Evolutionary conservation across 2,888 invertebrate species (phyloP), one percentile per base, ranked within the genome.

Genomic region (Pammene aurita): DNA sequence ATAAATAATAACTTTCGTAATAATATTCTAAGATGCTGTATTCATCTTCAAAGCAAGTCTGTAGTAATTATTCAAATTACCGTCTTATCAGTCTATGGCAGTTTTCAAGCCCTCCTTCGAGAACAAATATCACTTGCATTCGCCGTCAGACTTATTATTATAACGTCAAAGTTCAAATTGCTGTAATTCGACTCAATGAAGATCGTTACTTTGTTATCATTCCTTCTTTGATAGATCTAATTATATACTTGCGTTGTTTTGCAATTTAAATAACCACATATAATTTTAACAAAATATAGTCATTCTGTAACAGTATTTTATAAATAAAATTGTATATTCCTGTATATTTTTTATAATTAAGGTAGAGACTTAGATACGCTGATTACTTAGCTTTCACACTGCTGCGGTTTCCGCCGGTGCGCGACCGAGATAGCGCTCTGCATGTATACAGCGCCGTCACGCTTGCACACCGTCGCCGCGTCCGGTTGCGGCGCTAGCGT

Each of bases 21-120:
- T 80, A 76, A 75, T 75, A 67, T 77, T 79, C 81, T 80, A 78
- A 77, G 78, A 77, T 72, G 75, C 77, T 78, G 83, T 84, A 90
- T 90, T 90, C 89, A 88, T 89, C 89, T 87, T 88, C 80, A 77
- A 81, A 84, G 83, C 81, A 84, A 84, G 84, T 78, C 81, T 81
- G 77, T 75, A 72, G 83, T 89, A 90, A 90, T 90, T 90, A 90
- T 90, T 90, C 89, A 90, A 90, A 90, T 90, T 84, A 79, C 77
- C 73, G 79, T 76, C 87, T 90, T 90, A 90, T 90, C 90, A 82
- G 83, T 75, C 80, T 76, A 82, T 72, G 82, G 80, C 90, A 90
- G 90, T 89, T 88, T 87, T 85, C 84, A 78, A 75, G 78, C 82
- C 76, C 78, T 84, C 84, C 78, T 80, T 71, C 67, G 67, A 64